Base-by-base conservation (phyloP, 2,888 invertebrate species). In the Melitaea athalia region DNA sequence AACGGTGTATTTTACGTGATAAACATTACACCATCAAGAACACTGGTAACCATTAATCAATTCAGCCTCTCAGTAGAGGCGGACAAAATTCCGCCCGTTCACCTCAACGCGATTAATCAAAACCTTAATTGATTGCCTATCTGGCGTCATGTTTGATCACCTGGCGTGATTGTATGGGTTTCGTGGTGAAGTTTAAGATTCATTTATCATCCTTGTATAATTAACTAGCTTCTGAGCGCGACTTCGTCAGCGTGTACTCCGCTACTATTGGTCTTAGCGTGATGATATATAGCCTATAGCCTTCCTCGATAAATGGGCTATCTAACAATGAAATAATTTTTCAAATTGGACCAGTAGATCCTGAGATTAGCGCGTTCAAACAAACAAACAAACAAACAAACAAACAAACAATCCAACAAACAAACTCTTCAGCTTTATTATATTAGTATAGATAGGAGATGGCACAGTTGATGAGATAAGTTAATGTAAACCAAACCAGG, bases 21-120 rank as follows among this genome's bases (percentile, higher is more conserved):
- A 14, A 31, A 55, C 31, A 14, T 31, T 33, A 33, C 14, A 55
- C 31, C 31, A 33, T 55, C 8, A 3, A 6, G 17, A 6, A 52
- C 8, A 55, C n/a, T 14, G 12, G n/a, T 14, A 33, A 31, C n/a
- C 53, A 33, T 55, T 55, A 55, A 55, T 55, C 53, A 55, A 33
- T 14, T 33, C 14, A 55, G 33, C 31, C 31, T 14, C 33, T 33
- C 31, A 10, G 17, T 24, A 31, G 53, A 24, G 17, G 10, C 52
- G 24, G 31, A 55, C 53, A 55, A 55, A 53, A 55, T 55, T 55
- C 33, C 33, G 33, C 53, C 33, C 53, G 53, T 55, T 55, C 31
- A 55, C 33, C 53, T 55, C 53, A 14, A 31, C 7, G 53, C 14
- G 53, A 55, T 55, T 31, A 55, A 55, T 55, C 53, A 55, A 55